A percentile compares a stretch with the other conserved stretches of the same genome.
Evolutionary conservation across 2,797 vertebrate genomes (phyloP).

Genomic region (Botia kubotai): DNA sequence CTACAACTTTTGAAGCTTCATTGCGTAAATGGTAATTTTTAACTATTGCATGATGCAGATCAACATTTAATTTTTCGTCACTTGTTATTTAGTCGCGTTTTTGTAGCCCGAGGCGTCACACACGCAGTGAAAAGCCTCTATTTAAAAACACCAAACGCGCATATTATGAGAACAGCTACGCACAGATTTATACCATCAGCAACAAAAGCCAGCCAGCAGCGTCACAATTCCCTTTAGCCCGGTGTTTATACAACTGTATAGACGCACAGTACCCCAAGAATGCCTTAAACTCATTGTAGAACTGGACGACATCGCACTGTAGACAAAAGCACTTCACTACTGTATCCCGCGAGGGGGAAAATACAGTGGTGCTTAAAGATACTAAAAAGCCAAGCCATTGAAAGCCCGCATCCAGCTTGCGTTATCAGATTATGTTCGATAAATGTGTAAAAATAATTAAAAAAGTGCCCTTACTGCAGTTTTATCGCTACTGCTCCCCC

Average conservation of each 20-base stretch:
- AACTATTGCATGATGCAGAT: neutral
- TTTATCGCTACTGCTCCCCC: neutral
- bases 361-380: slow-evolving; percentile 38
- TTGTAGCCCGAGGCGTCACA: neutral
- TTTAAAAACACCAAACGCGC: neutral
- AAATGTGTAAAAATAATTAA: neutral
- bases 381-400: neutral
- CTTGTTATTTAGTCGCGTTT: neutral
- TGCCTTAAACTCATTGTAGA: slow-evolving; percentile 75
- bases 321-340: slow-evolving; percentile 64
- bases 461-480: slow-evolving; percentile 39
- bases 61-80: neutral
- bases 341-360: slow-evolving; percentile 34
- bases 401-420: slow-evolving; percentile 8
- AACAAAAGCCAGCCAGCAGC: slow-evolving; percentile 1
- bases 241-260: slow-evolving; percentile 20
- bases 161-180: neutral
- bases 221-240: neutral
- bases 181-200: neutral
- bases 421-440: neutral
- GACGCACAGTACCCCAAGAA: slow-evolving; percentile 54
- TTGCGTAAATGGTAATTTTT: neutral
- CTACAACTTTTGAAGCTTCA: neutral
- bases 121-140: neutral
- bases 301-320: slow-evolving; percentile 83